Evolutionary conservation across 2,113 vertebrate genomes (phyloP).

Genomic region (Neotragus pygmaeus): DNA sequence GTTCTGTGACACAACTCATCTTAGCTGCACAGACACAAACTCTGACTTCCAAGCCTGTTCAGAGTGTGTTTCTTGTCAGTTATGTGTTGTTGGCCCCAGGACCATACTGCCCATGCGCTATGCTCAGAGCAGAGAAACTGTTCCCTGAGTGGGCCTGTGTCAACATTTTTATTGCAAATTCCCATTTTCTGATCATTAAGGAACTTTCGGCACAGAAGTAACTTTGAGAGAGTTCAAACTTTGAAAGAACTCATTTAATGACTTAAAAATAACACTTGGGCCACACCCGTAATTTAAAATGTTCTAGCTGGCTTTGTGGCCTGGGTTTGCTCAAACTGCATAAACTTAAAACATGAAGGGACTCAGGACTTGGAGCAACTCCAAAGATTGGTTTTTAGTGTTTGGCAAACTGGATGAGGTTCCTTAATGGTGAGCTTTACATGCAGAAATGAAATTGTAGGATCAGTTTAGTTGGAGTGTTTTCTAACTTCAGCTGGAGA

Average conservation of each 20-base stretch:
- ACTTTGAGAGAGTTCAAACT: constrained; percentile 56
- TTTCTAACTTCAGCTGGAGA: constrained; percentile 28
- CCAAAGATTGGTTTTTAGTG: constrained; percentile 68
- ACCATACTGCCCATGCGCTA: constrained; percentile 57
- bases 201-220: constrained; percentile 64
- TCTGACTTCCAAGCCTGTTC: constrained; percentile 71
- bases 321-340: constrained; percentile 67
- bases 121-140: constrained; percentile 72
- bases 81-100: constrained; percentile 65
- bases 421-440: constrained; percentile 61
- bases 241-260: constrained; percentile 70
- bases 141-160: constrained; percentile 77
- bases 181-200: constrained; percentile 73
- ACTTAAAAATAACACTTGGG: constrained; percentile 70
- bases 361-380: constrained; percentile 62
- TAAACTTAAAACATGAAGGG: constrained; percentile 72
- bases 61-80: constrained; percentile 77
- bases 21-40: constrained; percentile 41
- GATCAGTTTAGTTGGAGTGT: constrained; percentile 47
- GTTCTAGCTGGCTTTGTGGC: constrained; percentile 60
- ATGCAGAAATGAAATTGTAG: constrained; percentile 56
- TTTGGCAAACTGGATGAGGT: constrained; percentile 57
- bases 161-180: constrained; percentile 78
- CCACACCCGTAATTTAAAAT: constrained; percentile 72
- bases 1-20: constrained; percentile 13